These are phyloP conservation scores for Pilophorus perplexus DNA, from an alignment of 2,888 invertebrate genomes.

Conservation along the genomic window DNA sequence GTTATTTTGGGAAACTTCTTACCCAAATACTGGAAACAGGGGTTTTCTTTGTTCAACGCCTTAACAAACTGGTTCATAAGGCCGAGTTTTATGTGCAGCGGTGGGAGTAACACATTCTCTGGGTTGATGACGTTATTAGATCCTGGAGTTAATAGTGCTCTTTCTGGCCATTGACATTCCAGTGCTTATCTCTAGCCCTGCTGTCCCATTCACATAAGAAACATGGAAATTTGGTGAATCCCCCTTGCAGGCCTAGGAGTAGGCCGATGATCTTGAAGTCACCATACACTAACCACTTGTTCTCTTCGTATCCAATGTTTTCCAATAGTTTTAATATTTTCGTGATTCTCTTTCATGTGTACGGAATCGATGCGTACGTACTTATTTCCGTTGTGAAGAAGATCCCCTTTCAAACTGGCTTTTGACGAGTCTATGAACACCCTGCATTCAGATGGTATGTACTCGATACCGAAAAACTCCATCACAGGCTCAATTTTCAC, in stretches of 20 bases:
- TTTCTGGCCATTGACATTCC: background rate
- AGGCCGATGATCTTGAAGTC: background rate
- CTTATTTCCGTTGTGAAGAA: constrained; percentile 1
- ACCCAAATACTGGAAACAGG: background rate
- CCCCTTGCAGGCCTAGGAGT: background rate
- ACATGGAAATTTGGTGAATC: background rate
- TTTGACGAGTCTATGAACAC: background rate
- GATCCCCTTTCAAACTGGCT: constrained; percentile 1
- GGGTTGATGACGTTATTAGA: background rate
- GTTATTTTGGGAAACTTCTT: background rate
- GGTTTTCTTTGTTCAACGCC: background rate
- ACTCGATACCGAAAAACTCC: background rate
- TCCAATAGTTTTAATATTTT: background rate
- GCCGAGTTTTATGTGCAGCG: background rate
- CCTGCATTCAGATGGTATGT: background rate
- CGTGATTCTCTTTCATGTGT: constrained; percentile 4
- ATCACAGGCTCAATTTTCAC: background rate
- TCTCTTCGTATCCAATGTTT: background rate
- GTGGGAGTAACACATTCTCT: background rate
- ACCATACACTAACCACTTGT: background rate
- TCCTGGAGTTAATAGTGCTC: background rate
- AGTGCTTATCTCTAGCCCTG: background rate
- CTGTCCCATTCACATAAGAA: constrained; percentile 25
- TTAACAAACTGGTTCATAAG: background rate
- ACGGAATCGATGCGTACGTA: background rate